Evolutionary conservation across 2,888 invertebrate species (phyloP), one percentile per base, ranked within the genome.

Genomic region (Orgyia antiqua): DNA sequence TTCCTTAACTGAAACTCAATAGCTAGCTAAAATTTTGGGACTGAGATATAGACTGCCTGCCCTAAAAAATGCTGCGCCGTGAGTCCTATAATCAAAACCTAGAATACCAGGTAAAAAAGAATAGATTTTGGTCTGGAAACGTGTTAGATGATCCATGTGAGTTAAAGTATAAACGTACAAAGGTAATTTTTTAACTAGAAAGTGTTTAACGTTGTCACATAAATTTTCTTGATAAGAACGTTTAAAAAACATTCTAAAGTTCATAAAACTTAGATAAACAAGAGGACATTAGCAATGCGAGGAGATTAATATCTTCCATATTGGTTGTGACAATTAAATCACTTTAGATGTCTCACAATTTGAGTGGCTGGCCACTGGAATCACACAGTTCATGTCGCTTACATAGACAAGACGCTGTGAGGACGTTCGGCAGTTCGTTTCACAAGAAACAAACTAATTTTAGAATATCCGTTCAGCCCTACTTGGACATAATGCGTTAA

Each of bases 401-500:
- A 64, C 68, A 66, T 66, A 75, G 66, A 75, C 76, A 69, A 73
- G 71, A 62, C 71, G 66, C 60, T 51, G 58, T 70, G 71, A n/a
- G n/a, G n/a, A 62, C 71, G 60, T 68, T 66, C 60, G 65, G 56
- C 53, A 54, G 59, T 62, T 60, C 70, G 73, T 77, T 82, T 86
- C 79, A 65, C 67, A 78, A 73, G 78, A 83, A 84, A 72, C 65
- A 55, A 70, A 74, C 76, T 84, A 84, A 77, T 71, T 77, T 80
- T 86, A 86, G 84, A 84, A 80, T 82, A 68, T 79, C 78, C 76
- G 79, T 77, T 71, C 74, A 69, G 64, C 75, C 78, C 69, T 74
- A 76, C 68, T 73, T 76, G 71, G 78, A 67, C 49, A 60, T 73
- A 76, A 79, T 78, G 73, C 68, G 69, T 70, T 73, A 72, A 70